Percentiles rank a stretch among this genome's conserved stretches.
Conservation (phyloP, 2,113 vertebrate species). For the Sinocyclocheilus anophthalmus region DNA sequence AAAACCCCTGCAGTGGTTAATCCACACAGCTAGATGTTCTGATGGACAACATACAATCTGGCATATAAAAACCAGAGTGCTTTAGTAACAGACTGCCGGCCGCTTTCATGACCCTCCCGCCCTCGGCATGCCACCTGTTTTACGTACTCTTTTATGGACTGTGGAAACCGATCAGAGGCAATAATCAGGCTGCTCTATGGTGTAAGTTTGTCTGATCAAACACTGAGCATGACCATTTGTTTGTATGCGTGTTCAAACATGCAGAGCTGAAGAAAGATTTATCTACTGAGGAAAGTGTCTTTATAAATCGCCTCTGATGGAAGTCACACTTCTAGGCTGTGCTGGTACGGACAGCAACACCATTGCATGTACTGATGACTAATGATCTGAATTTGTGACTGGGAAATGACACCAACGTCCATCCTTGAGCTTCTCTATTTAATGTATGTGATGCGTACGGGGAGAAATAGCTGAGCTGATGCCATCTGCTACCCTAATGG, state of each 20-base stretch:
- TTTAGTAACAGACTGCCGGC: conserved; percentile 20
- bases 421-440: conserved; percentile 3
- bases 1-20: not conserved
- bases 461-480: not conserved
- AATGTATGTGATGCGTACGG: conserved; percentile 21
- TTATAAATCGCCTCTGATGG: not conserved
- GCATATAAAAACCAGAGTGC: conserved; percentile 34
- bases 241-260: conserved; percentile 1
- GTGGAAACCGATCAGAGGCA: not conserved
- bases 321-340: not conserved
- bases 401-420: conserved; percentile 21
- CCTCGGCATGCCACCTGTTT: conserved; percentile 33
- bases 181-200: not conserved
- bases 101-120: not conserved
- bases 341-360: conserved; percentile 1
- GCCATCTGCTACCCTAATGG: conserved; percentile 40
- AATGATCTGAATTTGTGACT: conserved; percentile 27
- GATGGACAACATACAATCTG: conserved; percentile 7
- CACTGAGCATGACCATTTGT: not conserved
- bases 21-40: not conserved
- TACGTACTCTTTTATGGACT: conserved; percentile 32
- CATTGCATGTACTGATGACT: not conserved
- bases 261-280: conserved; percentile 15
- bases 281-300: not conserved
- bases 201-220: not conserved